Conservation (phyloP, 2,797 vertebrate genomes). For the Columba guinea region DNA sequence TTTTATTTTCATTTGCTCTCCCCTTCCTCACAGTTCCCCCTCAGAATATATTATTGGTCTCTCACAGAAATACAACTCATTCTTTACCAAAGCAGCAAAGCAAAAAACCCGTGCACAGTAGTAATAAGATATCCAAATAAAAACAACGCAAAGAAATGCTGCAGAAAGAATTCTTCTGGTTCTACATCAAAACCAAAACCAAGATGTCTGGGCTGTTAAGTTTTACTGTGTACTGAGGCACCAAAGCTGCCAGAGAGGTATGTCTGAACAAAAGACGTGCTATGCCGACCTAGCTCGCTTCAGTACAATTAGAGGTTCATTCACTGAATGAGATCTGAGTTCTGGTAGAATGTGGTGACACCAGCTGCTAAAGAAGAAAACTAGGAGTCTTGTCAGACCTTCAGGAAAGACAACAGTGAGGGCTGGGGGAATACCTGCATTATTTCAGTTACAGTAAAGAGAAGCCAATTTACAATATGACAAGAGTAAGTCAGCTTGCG, state of each 20-base stretch:
- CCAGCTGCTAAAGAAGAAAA: neutral
- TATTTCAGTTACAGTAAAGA: neutral
- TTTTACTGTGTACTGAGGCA: conserved; percentile 3
- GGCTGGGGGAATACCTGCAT: neutral
- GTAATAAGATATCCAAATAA: neutral
- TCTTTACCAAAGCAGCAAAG: neutral
- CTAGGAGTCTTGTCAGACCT: neutral
- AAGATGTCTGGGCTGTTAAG: neutral
- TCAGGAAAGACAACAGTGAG: neutral
- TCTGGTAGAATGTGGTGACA: neutral
- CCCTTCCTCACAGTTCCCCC: neutral
- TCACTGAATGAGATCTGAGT: neutral
- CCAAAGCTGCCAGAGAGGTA: neutral
- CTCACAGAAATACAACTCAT: neutral
- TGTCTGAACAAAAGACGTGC: neutral
- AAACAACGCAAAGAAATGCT: neutral
- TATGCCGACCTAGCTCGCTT: neutral
- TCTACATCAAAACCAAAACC: neutral
- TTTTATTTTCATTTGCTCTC: neutral
- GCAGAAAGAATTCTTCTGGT: neutral
- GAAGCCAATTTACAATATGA: neutral
- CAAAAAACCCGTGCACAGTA: neutral
- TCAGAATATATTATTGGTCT: neutral
- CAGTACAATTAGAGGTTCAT: neutral
- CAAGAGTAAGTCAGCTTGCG: neutral